phyloP scores from a whole-genome alignment of 2,797 vertebrate species.

The Acomys russatus region DNA sequence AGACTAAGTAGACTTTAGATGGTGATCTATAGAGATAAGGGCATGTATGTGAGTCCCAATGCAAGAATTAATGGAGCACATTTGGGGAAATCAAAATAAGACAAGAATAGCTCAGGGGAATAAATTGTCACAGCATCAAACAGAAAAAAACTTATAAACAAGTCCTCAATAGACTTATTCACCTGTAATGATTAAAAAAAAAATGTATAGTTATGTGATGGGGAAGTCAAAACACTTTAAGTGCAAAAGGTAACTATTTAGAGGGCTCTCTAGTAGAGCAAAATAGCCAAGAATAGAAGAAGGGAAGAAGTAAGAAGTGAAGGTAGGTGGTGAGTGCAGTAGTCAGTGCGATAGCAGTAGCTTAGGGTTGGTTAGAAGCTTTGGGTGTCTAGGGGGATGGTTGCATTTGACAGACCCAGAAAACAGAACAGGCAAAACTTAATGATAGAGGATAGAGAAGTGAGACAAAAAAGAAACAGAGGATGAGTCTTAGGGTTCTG shows the following conservation, averaged over 20 bases:
- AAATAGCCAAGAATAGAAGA: background rate
- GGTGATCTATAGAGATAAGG: background rate
- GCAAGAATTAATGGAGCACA: background rate
- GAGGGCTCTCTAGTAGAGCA: background rate
- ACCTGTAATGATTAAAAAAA: background rate
- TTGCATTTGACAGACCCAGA: background rate
- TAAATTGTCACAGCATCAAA: background rate
- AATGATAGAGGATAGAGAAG: background rate
- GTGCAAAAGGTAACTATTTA: background rate
- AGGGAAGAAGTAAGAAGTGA: background rate
- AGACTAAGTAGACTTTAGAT: background rate
- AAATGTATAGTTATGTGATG: background rate
- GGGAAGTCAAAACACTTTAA: background rate
- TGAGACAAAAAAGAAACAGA: background rate
- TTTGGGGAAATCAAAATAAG: conserved; percentile 9
- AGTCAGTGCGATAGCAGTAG: rapidly evolving
- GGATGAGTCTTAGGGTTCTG: background rate
- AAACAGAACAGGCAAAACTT: background rate
- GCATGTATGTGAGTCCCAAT: background rate
- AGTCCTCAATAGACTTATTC: background rate
- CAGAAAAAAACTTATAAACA: background rate
- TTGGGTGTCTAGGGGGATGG: background rate
- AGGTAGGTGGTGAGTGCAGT: background rate
- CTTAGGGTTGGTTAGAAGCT: background rate
- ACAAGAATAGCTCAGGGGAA: background rate